Base-by-base conservation (phyloP, 2,113 vertebrate species). In the Phainopepla nitens region DNA sequence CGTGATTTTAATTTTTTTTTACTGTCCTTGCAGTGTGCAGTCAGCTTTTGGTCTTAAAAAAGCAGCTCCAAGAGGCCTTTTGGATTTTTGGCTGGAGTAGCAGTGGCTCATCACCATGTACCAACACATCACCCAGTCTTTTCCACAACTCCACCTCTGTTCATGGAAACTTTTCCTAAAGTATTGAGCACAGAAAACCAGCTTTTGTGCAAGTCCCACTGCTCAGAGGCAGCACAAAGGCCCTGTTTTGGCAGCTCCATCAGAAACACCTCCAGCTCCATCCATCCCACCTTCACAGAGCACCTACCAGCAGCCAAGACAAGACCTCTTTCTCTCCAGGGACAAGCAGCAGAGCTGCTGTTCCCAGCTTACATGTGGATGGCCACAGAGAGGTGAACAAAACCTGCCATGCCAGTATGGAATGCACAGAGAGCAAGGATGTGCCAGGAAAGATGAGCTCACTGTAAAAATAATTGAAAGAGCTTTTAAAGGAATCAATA, bases 91-190 rank as follows among this genome's bases (percentile, higher is more conserved):
- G 51, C 45, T 80, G 77, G 28, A 51, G 49, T n/a, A 89, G 76
- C 35, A 28, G 53, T 5, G 22, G 49, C 22, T 83, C 68, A 60
- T 29, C 39, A 20, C 3, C 6, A 0, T 28, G 36, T 41, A 1
- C 58, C 4, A 1, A 57, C n/a, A 68, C 39, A 23, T 6, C 0
- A 3, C 54, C 35, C 54, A 31, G 21, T 35, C 69, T 71, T 57
- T 49, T 61, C 70, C 23, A 53, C 58, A 89, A 36, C 13, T n/a
- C n/a, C 6, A 0, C 22, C 50, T 44, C 31, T 31, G 42, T n/a
- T 58, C 42, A 35, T 0, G 0, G 60, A 18, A 82, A 31, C 0
- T 0, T 17, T 39, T 50, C 70, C 68, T 5, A 0, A 64, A 61
- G 39, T 23, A 61, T 1, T 45, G 64, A 24, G n/a, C n/a, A 69